phyloP scores from a whole-genome alignment of 2,113 vertebrate species.

The Mormyrus iriodes region DNA sequence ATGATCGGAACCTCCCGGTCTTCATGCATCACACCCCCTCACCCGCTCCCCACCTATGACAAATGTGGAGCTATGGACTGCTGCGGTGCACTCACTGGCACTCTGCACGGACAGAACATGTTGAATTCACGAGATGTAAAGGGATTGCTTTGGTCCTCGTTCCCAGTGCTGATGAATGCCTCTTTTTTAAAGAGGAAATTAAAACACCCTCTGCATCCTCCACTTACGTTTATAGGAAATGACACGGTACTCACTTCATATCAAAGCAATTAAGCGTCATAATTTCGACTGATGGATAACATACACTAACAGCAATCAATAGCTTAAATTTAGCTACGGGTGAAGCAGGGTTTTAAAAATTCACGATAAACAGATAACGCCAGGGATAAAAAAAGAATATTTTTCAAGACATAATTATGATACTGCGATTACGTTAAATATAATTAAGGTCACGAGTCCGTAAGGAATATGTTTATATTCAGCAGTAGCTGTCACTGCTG shows the following conservation, averaged over 20 bases:
- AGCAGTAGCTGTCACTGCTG: not conserved
- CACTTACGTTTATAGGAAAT: not conserved
- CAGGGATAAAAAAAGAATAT: not conserved
- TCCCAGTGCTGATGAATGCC: constrained; percentile 18
- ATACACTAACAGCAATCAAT: not conserved
- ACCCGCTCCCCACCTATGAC: constrained; percentile 44
- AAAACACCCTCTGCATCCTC: not conserved
- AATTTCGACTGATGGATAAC: not conserved
- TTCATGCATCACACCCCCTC: constrained; percentile 53
- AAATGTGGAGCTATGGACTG: constrained; percentile 57
- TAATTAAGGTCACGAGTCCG: not conserved
- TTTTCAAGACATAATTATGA: not conserved
- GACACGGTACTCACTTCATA: not conserved
- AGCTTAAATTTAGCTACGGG: not conserved
- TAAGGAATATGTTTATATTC: not conserved
- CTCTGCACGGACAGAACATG: constrained; percentile 49
- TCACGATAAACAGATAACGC: not conserved
- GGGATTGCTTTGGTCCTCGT: constrained; percentile 36
- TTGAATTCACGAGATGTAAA: constrained; percentile 54
- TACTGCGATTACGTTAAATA: not conserved
- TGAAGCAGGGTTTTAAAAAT: not conserved
- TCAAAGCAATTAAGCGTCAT: constrained; percentile 1
- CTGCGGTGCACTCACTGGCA: constrained; percentile 51
- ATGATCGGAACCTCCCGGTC: constrained; percentile 37
- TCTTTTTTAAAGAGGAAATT: constrained; percentile 17